A percentile compares a stretch with the other conserved stretches of the same genome.
Evolutionary conservation across 2,888 invertebrate species (phyloP).

Genomic region (Pristionchus entomophagus): DNA sequence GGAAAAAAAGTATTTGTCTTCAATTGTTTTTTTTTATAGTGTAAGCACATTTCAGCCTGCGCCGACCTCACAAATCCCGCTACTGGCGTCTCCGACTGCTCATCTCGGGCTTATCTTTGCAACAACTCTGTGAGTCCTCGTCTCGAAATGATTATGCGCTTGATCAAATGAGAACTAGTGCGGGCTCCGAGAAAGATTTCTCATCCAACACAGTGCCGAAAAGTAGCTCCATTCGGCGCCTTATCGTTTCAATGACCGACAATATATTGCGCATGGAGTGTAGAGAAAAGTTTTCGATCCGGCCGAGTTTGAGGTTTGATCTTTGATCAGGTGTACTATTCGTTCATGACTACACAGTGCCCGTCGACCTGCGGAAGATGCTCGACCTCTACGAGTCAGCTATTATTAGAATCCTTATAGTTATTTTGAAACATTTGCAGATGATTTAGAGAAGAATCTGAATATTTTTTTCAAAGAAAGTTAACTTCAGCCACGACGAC

Average conservation of each 20-base stretch:
- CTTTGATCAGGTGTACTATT: background rate
- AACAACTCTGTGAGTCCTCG: background rate
- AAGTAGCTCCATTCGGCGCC: no score
- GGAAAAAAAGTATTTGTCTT: background rate
- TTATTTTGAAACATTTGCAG: background rate
- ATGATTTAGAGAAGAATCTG: background rate
- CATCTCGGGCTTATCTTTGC: background rate
- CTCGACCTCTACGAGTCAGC: background rate
- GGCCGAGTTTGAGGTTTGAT: no score
- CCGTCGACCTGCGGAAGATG: background rate
- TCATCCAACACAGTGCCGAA: no score
- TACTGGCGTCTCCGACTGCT: slow-evolving; percentile 19
- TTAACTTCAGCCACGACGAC: background rate
- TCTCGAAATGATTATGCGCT: no score
- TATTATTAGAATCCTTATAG: no score
- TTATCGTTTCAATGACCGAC: no score
- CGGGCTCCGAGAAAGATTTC: no score
- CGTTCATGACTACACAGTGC: background rate
- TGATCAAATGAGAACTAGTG: no score
- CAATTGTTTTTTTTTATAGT: background rate
- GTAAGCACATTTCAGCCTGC: background rate
- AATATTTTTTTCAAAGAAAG: background rate
- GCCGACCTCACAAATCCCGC: background rate
- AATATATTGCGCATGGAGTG: no score
- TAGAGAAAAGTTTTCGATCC: no score